A percentile compares a stretch with the other conserved stretches of the same genome.
phyloP scores from a whole-genome alignment of 2,888 invertebrate species.

The Atethmia centrago region DNA sequence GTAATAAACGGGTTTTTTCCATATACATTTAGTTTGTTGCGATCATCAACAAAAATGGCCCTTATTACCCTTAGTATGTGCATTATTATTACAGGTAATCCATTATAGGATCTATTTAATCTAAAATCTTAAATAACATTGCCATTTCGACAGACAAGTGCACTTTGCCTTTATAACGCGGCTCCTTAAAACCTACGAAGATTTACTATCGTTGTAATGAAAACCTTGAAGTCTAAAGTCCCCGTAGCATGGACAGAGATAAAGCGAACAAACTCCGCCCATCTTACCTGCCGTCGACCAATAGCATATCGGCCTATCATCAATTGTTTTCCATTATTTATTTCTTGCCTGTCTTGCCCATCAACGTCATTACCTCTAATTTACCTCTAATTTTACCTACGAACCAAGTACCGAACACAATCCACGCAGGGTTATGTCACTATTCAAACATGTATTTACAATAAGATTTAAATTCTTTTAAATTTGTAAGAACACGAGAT shows the following conservation, averaged over 20 bases:
- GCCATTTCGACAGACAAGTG: neutral
- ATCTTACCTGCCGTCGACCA: constrained; percentile 70
- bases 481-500: constrained; percentile 2
- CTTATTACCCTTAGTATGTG: neutral
- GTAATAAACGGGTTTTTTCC: constrained; percentile 2
- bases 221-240: constrained; percentile 56
- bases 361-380: constrained; percentile 35
- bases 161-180: neutral
- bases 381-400: neutral
- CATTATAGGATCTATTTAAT: neutral
- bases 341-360: constrained; percentile 34
- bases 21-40: neutral
- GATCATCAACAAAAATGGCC: neutral
- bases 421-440: constrained; percentile 34
- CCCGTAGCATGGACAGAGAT: constrained; percentile 66
- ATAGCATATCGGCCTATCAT: constrained; percentile 61
- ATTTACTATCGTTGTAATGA: constrained; percentile 30
- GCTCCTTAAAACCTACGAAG: constrained; percentile 17
- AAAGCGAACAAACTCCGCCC: constrained; percentile 72
- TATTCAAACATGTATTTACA: constrained; percentile 11
- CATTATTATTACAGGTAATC: neutral
- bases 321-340: constrained; percentile 61
- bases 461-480: constrained; percentile 30
- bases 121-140: neutral
- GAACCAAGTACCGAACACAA: constrained; percentile 14